Evolutionary conservation across 23 tunicate genomes (phyloP).

Genomic region (Trididemnum miniatum): DNA sequence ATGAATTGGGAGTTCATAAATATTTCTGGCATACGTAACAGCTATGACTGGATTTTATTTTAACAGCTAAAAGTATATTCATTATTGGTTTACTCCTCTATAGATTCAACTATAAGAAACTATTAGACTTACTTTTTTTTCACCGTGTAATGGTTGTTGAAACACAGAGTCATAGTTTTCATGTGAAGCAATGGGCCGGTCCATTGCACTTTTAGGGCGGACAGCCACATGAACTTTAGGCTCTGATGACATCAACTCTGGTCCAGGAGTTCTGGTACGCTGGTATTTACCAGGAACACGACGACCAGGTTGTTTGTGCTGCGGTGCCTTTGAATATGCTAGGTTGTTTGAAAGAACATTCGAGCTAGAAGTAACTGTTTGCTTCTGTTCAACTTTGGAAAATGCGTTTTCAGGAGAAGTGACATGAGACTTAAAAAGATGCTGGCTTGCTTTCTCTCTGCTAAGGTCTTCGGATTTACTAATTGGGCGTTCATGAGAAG

Average conservation of each 20-base stretch:
- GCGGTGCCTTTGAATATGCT: not conserved
- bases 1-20: too few species aligned
- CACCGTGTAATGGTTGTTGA: too few species aligned
- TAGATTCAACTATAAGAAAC: too few species aligned
- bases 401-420: not conserved
- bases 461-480: not conserved
- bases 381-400: not conserved
- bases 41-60: too few species aligned
- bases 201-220: slow-evolving; percentile 93
- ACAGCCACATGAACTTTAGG: slow-evolving; percentile 31
- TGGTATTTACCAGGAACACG: slow-evolving; percentile 40
- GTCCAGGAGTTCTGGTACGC: slow-evolving; percentile 86
- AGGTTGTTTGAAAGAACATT: not conserved
- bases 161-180: not conserved
- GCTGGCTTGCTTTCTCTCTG: not conserved
- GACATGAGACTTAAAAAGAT: too few species aligned
- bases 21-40: too few species aligned
- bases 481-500: not conserved
- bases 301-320: slow-evolving; percentile 34
- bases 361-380: not conserved
- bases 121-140: too few species aligned
- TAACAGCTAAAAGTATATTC: too few species aligned
- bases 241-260: slow-evolving; percentile 52
- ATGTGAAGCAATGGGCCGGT: slow-evolving; percentile 33
- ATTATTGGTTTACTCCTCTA: too few species aligned